Conservation (phyloP, 2,113 vertebrate species). For the Edolisoma coerulescens region DNA sequence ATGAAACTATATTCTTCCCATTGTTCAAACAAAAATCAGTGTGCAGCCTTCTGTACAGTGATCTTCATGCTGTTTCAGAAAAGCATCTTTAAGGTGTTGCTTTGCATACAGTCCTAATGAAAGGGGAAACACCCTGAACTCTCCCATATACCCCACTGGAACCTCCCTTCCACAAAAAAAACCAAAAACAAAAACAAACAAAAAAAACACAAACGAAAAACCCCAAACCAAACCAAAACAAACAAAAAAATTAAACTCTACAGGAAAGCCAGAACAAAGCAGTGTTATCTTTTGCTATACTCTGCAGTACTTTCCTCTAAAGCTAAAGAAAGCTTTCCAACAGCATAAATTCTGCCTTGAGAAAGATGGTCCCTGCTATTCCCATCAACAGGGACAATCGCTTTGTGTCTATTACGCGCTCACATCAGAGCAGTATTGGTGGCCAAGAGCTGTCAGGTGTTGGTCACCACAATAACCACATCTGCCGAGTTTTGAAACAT, state of each 20-base stretch:
- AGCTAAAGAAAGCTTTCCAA: neutral
- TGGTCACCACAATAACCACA: neutral
- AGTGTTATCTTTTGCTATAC: neutral
- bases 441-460: neutral
- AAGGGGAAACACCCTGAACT: neutral
- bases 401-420: accelerated
- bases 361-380: neutral
- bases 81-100: neutral
- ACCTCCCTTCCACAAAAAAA: neutral
- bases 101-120: neutral
- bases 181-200: neutral
- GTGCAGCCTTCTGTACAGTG: neutral
- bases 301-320: neutral
- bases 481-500: neutral
- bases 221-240: neutral
- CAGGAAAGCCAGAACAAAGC: neutral
- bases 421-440: neutral
- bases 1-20: accelerated
- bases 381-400: neutral
- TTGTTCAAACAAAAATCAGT: neutral
- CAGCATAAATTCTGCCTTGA: neutral
- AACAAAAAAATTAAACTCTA: neutral
- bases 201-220: neutral
- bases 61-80: neutral
- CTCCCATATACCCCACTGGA: neutral